These are phyloP conservation scores for Petrolisthes cinctipes DNA, from an alignment of 2,888 invertebrate species.

Conservation along the genomic window DNA sequence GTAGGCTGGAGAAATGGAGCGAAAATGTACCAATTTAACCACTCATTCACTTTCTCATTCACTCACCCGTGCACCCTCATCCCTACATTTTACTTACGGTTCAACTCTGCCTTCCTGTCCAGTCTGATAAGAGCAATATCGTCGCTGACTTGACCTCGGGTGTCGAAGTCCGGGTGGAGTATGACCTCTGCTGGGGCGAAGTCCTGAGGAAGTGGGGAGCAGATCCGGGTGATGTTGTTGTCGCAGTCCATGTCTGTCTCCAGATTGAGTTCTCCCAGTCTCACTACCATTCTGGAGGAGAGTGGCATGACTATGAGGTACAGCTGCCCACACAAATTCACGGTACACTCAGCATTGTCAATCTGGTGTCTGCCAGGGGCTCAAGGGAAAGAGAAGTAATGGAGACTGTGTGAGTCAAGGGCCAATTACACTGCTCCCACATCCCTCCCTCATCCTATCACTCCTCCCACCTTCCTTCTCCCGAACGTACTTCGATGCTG, in stretches of 20 bases:
- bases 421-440: no score
- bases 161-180: conserved; percentile 41
- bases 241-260: conserved; percentile 34
- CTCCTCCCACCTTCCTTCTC: no score
- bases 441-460: no score
- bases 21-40: background rate
- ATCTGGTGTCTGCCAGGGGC: no score
- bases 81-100: conserved; percentile 23
- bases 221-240: background rate
- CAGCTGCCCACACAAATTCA: no score
- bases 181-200: conserved; percentile 19
- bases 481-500: no score
- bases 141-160: conserved; percentile 19
- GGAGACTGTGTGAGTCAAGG: no score
- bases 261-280: conserved; percentile 52
- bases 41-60: background rate
- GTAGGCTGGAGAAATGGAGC: background rate
- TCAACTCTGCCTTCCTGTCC: conserved; percentile 28
- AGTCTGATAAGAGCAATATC: conserved; percentile 57
- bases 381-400: no score
- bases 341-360: no score
- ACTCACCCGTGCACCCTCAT: background rate
- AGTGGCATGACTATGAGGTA: no score
- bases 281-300: conserved; percentile 12
- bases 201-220: conserved; percentile 37